Conservation (phyloP, 2,113 vertebrate genomes). For the Psittacara wagleri region DNA sequence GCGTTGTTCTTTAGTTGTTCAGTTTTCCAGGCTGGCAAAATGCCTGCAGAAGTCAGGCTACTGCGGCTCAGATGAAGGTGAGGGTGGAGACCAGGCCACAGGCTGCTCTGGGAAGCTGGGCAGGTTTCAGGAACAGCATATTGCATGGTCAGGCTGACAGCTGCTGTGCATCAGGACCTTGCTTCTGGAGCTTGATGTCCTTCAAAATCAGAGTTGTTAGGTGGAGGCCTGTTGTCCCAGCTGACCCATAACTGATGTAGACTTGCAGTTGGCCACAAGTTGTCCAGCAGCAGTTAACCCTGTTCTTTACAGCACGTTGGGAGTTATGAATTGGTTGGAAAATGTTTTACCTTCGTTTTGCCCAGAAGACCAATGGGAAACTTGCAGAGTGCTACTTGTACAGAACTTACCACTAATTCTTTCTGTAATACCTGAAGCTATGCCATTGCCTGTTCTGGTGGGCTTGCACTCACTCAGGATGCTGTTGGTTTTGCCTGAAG, state of each 20-base stretch:
- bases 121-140: not conserved
- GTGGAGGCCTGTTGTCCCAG: not conserved
- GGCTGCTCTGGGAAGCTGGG: not conserved
- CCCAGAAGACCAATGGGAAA: not conserved
- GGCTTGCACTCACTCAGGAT: not conserved
- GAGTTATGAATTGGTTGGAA: not conserved
- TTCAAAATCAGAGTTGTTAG: not conserved
- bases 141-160: not conserved
- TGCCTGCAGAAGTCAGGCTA: not conserved
- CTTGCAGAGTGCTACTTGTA: accelerated
- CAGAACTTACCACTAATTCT: not conserved
- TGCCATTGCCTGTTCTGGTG: accelerated
- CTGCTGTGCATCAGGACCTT: accelerated
- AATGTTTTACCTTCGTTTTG: not conserved
- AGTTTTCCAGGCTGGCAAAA: not conserved
- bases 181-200: not conserved
- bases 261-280: not conserved
- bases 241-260: not conserved
- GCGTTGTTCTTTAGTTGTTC: not conserved
- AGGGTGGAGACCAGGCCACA: not conserved
- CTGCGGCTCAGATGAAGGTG: accelerated
- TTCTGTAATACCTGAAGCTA: not conserved
- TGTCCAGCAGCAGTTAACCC: not conserved
- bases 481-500: not conserved
- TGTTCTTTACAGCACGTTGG: not conserved